These are phyloP conservation scores for Parascotia fuliginaria DNA, from an alignment of 2,888 invertebrate species.

Conservation along the genomic window DNA sequence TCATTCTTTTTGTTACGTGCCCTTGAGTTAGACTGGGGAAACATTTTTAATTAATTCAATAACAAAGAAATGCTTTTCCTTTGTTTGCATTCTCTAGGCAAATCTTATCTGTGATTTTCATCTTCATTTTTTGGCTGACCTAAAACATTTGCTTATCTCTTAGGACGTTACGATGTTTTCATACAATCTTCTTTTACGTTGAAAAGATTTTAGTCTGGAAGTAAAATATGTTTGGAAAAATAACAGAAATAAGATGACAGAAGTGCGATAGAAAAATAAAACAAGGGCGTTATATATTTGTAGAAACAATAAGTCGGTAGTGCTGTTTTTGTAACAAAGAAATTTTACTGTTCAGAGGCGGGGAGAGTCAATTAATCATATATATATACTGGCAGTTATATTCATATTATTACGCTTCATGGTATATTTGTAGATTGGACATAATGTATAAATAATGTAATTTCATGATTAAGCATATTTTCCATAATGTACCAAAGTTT, in stretches of 20 bases:
- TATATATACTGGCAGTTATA: too few relatives aligned
- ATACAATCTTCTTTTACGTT: conserved; percentile 12
- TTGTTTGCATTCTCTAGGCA: conserved; percentile 23
- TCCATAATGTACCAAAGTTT: too few relatives aligned
- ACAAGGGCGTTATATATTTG: too few relatives aligned
- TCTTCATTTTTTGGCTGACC: conserved; percentile 22
- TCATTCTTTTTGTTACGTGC: conserved; percentile 30
- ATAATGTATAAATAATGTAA: too few relatives aligned
- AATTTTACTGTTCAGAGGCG: too few relatives aligned
- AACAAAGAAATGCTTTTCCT: conserved; percentile 32
- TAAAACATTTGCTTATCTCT: conserved; percentile 31
- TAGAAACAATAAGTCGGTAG: too few relatives aligned
- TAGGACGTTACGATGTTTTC: conserved; percentile 25
- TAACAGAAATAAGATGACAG: neutral
- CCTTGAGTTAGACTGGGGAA: conserved; percentile 22
- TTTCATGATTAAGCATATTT: too few relatives aligned
- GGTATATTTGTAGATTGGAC: too few relatives aligned
- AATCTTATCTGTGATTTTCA: conserved; percentile 25
- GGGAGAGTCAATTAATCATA: too few relatives aligned
- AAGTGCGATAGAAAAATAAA: neutral
- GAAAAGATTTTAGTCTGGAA: conserved; percentile 24
- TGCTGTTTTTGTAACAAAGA: too few relatives aligned
- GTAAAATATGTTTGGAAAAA: conserved; percentile 7
- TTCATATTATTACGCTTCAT: too few relatives aligned
- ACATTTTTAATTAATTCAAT: conserved; percentile 39